Conservation (phyloP, 2,113 vertebrate species). For the Pyrgilauda ruficollis region DNA sequence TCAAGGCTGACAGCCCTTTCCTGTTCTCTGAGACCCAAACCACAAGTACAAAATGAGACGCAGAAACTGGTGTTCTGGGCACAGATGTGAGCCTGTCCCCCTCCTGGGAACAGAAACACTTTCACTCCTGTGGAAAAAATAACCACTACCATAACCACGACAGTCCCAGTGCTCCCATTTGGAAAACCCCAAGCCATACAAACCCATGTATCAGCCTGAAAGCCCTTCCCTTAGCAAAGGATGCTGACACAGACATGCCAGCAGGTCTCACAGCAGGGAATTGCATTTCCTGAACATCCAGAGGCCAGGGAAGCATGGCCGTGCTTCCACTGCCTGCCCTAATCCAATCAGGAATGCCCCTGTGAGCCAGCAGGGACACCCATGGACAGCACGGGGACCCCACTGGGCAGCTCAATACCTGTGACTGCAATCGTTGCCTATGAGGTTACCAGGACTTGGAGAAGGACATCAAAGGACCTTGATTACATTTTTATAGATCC, state of each 20-base stretch:
- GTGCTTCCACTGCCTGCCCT: background rate
- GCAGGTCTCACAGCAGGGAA: background rate
- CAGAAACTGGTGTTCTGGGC: background rate
- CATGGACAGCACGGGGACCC: accelerated
- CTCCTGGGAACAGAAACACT: background rate
- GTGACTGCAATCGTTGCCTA: background rate
- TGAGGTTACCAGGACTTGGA: background rate
- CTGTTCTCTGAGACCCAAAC: background rate
- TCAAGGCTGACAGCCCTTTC: background rate
- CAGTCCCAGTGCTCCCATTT: background rate
- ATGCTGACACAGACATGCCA: background rate
- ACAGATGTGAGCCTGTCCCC: background rate
- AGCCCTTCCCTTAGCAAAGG: background rate
- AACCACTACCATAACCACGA: background rate
- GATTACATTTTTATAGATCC: constrained; percentile 30
- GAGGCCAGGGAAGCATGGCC: accelerated
- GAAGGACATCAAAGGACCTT: background rate
- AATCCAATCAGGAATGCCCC: background rate
- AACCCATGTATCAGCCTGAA: background rate
- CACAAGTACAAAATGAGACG: background rate
- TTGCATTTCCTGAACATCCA: background rate
- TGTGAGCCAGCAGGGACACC: accelerated
- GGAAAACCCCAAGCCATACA: background rate
- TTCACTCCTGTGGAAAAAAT: background rate
- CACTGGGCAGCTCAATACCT: accelerated